A percentile compares a stretch with the other conserved stretches of the same genome.
Evolutionary conservation across 2,113 vertebrate species (phyloP).

Genomic region (Cyanocitta stelleri): DNA sequence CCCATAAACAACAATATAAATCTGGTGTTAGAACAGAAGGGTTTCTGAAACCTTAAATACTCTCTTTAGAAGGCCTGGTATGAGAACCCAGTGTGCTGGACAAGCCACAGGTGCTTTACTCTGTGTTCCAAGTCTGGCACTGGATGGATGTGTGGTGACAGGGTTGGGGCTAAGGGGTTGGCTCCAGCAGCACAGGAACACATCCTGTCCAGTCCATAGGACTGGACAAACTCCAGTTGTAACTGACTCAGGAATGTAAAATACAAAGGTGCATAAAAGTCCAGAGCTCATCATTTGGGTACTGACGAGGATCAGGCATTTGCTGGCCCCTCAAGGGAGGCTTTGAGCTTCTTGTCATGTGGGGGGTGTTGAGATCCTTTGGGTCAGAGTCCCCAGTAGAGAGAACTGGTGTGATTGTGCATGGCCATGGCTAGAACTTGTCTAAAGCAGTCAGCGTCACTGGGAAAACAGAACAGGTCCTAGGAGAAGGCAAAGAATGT

Average conservation of each 20-base stretch:
- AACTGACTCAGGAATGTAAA: background rate
- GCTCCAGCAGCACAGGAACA: background rate
- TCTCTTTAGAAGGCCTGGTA: background rate
- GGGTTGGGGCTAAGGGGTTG: background rate
- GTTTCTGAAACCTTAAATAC: background rate
- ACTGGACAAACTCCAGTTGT: background rate
- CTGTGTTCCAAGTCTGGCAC: fast-evolving
- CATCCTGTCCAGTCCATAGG: background rate
- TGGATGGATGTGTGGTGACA: background rate
- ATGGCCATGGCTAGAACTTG: background rate
- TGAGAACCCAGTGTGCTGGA: background rate
- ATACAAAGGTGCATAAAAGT: background rate
- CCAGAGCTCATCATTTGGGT: background rate
- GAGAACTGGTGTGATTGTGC: background rate
- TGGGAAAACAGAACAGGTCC: background rate
- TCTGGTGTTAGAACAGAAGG: background rate
- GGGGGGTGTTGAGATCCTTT: fast-evolving
- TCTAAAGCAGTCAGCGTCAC: background rate
- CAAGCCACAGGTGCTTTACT: background rate
- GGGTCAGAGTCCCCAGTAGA: background rate
- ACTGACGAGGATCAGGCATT: background rate
- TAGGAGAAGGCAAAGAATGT: background rate
- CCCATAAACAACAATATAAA: background rate
- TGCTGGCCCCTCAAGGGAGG: background rate
- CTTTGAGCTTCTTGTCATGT: fast-evolving